phyloP scores from a whole-genome alignment of 2,888 invertebrate genomes.

The Malachius bipustulatus region DNA sequence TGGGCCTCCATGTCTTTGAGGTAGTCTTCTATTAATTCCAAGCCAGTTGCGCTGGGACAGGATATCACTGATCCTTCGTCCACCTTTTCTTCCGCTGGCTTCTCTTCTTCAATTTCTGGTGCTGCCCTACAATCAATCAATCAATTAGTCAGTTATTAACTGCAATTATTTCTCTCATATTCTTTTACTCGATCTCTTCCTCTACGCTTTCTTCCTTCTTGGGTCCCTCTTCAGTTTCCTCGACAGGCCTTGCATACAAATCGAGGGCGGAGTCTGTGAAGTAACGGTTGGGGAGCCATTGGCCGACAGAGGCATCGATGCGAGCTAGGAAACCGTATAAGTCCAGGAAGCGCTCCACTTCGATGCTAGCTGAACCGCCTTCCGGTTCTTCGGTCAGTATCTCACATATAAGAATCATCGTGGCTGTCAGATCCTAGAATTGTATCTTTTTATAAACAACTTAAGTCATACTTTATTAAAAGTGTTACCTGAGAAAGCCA shows the following conservation, averaged over 20 bases:
- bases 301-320: slow-evolving; percentile 42
- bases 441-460: neutral
- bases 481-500: slow-evolving; percentile 48
- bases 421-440: slow-evolving; percentile 56
- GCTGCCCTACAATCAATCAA: too few species aligned
- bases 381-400: slow-evolving; percentile 72
- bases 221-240: slow-evolving; percentile 17
- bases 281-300: slow-evolving; percentile 28
- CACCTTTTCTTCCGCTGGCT: slow-evolving; percentile 14
- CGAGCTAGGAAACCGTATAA: slow-evolving; percentile 47
- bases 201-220: slow-evolving; percentile 17
- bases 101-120: slow-evolving; percentile 16
- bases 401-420: slow-evolving; percentile 72
- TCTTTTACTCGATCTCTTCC: slow-evolving; percentile 12
- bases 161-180: too few species aligned
- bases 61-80: slow-evolving; percentile 21
- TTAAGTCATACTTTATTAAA: neutral
- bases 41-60: slow-evolving; percentile 23
- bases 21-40: slow-evolving; percentile 14
- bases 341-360: slow-evolving; percentile 47
- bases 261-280: slow-evolving; percentile 31
- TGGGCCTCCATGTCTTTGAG: slow-evolving; percentile 7
- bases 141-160: too few species aligned
- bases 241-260: slow-evolving; percentile 20
- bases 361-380: slow-evolving; percentile 67